A percentile compares a stretch with the other conserved stretches of the same genome.
phyloP scores from a whole-genome alignment of 2,888 invertebrate genomes.

The Lasius platythorax region DNA sequence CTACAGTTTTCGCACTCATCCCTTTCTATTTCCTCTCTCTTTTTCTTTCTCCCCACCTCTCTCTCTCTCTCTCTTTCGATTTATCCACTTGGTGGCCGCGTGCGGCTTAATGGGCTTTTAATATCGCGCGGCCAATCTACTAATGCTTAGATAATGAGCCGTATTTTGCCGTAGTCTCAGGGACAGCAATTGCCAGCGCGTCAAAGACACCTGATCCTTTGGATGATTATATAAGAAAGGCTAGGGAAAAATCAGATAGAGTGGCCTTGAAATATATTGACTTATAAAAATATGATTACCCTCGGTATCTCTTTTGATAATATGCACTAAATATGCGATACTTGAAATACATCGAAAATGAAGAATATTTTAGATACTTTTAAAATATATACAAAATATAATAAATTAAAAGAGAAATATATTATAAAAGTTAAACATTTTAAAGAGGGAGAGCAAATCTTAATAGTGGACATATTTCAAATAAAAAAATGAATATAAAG shows the following conservation, averaged over 20 bases:
- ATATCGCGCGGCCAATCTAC: conserved; percentile 63
- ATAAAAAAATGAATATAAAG: not conserved
- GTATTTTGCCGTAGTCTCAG: conserved; percentile 46
- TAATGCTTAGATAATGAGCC: conserved; percentile 71
- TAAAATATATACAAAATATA: not conserved
- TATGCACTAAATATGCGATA: not conserved
- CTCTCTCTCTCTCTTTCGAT: conserved; percentile 21
- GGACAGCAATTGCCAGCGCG: not conserved
- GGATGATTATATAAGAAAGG: conserved; percentile 12
- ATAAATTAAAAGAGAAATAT: not conserved
- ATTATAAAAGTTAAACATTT: not conserved
- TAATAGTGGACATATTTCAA: not conserved
- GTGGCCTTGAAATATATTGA: not conserved
- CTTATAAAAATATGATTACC: not conserved
- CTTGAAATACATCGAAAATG: not conserved
- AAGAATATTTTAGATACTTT: not conserved
- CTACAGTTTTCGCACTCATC: conserved; percentile 26
- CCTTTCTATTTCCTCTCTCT: not conserved
- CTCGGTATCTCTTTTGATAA: not conserved
- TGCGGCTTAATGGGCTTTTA: conserved; percentile 73
- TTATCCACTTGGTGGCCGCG: not conserved
- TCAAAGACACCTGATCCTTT: conserved; percentile 35
- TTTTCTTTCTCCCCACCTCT: not conserved
- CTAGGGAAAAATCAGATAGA: not conserved
- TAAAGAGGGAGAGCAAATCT: not conserved